Conservation (phyloP, 2,797 vertebrate species). For the Onychomys leucogaster region DNA sequence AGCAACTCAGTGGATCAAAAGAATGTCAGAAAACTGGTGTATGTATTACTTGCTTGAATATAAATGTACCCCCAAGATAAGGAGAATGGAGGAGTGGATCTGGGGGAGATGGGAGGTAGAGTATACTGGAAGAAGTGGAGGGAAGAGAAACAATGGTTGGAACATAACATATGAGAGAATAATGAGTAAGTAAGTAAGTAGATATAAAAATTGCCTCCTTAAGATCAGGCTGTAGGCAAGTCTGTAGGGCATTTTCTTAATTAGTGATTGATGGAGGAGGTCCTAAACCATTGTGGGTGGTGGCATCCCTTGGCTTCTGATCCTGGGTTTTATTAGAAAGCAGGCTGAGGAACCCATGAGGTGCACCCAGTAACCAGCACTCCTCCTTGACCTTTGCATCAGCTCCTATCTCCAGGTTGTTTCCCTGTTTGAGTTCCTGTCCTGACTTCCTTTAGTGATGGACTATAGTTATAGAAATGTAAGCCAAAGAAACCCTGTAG, state of each 20-base stretch:
- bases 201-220: neutral
- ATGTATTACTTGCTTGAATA: neutral
- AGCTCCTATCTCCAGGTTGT: neutral
- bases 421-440: neutral
- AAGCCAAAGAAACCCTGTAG: too few relatives aligned
- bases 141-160: too few relatives aligned
- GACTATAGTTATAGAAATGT: neutral
- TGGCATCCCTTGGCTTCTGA: neutral
- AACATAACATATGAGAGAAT: neutral
- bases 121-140: neutral
- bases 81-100: neutral
- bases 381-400: neutral
- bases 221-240: neutral
- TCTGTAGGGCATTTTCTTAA: neutral
- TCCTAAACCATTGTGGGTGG: neutral
- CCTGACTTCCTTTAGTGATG: neutral
- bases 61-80: neutral
- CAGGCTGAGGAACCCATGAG: neutral
- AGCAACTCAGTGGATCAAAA: neutral
- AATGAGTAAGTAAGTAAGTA: too few relatives aligned
- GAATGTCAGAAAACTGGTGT: neutral
- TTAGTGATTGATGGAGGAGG: neutral
- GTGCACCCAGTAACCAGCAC: neutral
- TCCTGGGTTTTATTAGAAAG: neutral
- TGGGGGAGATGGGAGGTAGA: neutral